Evolutionary conservation across 2,888 invertebrate species (phyloP), one percentile per base, ranked within the genome.

Genomic region (Hypercompe scribonia): DNA sequence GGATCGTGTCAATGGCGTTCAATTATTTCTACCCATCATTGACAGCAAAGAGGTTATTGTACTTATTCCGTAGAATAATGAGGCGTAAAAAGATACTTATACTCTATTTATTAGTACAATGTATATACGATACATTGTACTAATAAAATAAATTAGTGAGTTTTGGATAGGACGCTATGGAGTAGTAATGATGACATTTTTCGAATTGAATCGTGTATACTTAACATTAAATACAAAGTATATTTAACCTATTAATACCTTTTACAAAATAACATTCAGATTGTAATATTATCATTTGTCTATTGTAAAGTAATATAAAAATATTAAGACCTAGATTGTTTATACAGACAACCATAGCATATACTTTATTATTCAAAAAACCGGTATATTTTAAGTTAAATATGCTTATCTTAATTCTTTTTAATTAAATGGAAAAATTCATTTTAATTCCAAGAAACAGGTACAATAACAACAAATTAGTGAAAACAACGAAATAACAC

Each of bases 401-500:
- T 54, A 11, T 58, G 28, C 3, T 31, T 61, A 7, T 18, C 61
- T 3, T 61, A 18, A 61, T 58, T 58, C 0, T 18, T 61, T 31
- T 61, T 31, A 31, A 61, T 61, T 18, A 31, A 61, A 18, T 18
- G 2, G 31, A 7, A 5, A 61, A 61, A 31, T 7, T 0, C 5
- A 1, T 18, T 31, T 61, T 7, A 4, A 61, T 18, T 31, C n/a
- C n/a, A 58, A 15, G 28, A 58, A 58, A 58, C 15, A 28, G 13
- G 13, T 28, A 28, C 13, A 8, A 7, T 13, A 7, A 24, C 50
- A 24, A 28, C n/a, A 54, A n/a, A 54, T 54, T 10, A 13, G 31
- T 15, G 63, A 65, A 72, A 77, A 64, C 68, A 33, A 61, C 63
- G 63, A 42, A 64, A 65, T 33, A 11, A 34, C 74, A 50, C 54